These are phyloP conservation scores for Pelodytes ibericus DNA, from an alignment of 2,797 vertebrate genomes.

Conservation along the genomic window DNA sequence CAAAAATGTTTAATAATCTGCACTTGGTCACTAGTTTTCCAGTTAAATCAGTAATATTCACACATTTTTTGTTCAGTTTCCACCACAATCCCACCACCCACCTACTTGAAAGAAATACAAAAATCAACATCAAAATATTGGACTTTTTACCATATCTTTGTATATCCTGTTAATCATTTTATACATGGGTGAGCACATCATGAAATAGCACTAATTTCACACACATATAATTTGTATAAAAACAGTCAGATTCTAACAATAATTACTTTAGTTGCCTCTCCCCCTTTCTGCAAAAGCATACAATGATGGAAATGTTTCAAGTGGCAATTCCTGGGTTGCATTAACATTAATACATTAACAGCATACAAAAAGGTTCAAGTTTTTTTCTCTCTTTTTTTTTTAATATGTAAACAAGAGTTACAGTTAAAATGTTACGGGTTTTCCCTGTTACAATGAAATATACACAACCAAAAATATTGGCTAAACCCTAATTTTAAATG, in stretches of 20 bases:
- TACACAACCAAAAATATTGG: conserved; percentile 3
- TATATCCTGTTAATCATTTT: conserved; percentile 19
- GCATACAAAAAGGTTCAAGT: conserved; percentile 42
- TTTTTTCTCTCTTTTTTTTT: conserved; percentile 9
- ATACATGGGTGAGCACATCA: conserved; percentile 12
- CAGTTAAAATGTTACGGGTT: conserved; percentile 23
- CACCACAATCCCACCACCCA: not conserved
- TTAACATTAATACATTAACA: conserved; percentile 17
- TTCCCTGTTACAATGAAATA: conserved; percentile 14
- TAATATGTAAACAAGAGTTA: conserved; percentile 48
- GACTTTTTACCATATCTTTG: conserved; percentile 21
- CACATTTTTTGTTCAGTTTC: too few species aligned
- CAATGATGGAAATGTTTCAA: conserved; percentile 39
- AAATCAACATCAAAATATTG: conserved; percentile 14
- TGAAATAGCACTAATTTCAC: conserved; percentile 41
- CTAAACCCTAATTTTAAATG: not conserved
- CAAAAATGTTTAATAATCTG: too few species aligned
- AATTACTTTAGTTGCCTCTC: not conserved
- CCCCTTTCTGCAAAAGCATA: conserved; percentile 9
- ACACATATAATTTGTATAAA: conserved; percentile 42
- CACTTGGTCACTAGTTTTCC: too few species aligned
- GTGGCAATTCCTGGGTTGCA: conserved; percentile 31
- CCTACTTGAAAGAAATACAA: not conserved
- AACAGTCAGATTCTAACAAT: conserved; percentile 15
- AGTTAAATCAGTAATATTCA: too few species aligned